These are phyloP conservation scores for Cristatella mucedo DNA, from an alignment of 2,888 invertebrate species.

Conservation along the genomic window DNA sequence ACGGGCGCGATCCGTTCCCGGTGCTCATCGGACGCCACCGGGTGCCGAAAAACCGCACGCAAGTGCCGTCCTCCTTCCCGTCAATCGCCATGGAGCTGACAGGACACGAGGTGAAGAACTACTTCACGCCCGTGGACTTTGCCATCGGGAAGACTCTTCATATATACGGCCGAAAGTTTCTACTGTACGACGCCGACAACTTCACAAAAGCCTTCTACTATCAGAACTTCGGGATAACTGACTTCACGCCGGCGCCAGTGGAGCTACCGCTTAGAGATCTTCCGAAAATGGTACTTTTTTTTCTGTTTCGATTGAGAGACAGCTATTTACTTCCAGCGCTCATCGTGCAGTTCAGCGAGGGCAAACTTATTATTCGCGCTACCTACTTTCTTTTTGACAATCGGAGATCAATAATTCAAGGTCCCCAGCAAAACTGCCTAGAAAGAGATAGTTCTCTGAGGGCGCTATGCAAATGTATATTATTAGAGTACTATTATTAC, in stretches of 20 bases:
- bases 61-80: slow-evolving; percentile 28
- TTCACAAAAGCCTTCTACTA: slow-evolving; percentile 64
- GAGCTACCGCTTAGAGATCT: slow-evolving; percentile 19
- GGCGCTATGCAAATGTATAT: too few species aligned
- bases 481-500: too few species aligned
- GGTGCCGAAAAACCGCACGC: slow-evolving; percentile 49
- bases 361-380: too few species aligned
- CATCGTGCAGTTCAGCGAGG: too few species aligned
- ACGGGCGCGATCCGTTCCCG: slow-evolving; percentile 61
- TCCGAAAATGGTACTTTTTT: slow-evolving; percentile 29
- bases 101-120: slow-evolving; percentile 57
- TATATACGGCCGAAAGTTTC: slow-evolving; percentile 44
- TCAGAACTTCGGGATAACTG: slow-evolving; percentile 36
- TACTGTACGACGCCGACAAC: slow-evolving; percentile 60
- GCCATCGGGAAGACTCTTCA: slow-evolving; percentile 48
- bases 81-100: slow-evolving; percentile 51
- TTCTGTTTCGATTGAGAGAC: too few species aligned
- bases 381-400: too few species aligned
- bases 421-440: too few species aligned
- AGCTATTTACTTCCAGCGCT: too few species aligned
- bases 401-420: too few species aligned
- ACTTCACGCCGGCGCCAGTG: slow-evolving; percentile 37
- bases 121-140: slow-evolving; percentile 61
- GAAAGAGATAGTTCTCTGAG: too few species aligned
- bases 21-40: slow-evolving; percentile 57